Evolutionary conservation across 2,888 invertebrate species (phyloP).

Genomic region (Clistopyga incitator): DNA sequence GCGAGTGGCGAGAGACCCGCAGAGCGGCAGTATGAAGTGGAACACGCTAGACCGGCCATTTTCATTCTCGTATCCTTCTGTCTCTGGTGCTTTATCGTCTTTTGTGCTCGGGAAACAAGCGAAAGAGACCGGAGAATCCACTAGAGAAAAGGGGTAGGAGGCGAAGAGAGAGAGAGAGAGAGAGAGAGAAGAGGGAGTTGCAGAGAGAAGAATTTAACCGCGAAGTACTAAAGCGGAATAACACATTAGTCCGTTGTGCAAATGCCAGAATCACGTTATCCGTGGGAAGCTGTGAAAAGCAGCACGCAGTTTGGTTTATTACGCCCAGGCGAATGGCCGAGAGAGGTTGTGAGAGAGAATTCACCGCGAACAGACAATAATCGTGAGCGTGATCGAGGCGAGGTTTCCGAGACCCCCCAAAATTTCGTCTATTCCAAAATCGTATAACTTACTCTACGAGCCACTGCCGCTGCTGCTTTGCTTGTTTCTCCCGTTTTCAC

Average conservation of each 20-base stretch:
- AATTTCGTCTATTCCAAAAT: constrained; percentile 7
- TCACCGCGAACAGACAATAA: constrained; percentile 4
- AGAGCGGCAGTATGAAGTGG: constrained; percentile 22
- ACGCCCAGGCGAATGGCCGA: not conserved
- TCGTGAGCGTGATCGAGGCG: constrained; percentile 18
- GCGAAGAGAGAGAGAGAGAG: too few relatives aligned
- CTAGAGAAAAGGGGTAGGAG: not conserved
- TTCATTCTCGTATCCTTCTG: constrained; percentile 62
- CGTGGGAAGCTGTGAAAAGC: constrained; percentile 20
- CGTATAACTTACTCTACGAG: constrained; percentile 6
- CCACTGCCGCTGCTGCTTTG: not conserved
- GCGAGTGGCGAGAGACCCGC: constrained; percentile 10
- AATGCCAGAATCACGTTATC: constrained; percentile 38
- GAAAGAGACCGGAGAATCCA: not conserved
- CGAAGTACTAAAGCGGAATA: constrained; percentile 31
- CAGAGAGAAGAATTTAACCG: constrained; percentile 33
- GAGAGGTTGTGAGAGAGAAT: not conserved
- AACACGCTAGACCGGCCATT: constrained; percentile 49
- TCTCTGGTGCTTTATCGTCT: constrained; percentile 59
- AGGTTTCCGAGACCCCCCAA: not conserved
- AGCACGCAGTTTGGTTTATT: constrained; percentile 1
- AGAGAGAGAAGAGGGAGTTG: too few relatives aligned
- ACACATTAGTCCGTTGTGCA: constrained; percentile 20
- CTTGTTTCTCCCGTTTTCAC: not conserved
- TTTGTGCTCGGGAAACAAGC: constrained; percentile 51